Evolutionary conservation across 2,797 vertebrate genomes (phyloP), one percentile per base, ranked within the genome.

Genomic region (Chrysocyon brachyurus): DNA sequence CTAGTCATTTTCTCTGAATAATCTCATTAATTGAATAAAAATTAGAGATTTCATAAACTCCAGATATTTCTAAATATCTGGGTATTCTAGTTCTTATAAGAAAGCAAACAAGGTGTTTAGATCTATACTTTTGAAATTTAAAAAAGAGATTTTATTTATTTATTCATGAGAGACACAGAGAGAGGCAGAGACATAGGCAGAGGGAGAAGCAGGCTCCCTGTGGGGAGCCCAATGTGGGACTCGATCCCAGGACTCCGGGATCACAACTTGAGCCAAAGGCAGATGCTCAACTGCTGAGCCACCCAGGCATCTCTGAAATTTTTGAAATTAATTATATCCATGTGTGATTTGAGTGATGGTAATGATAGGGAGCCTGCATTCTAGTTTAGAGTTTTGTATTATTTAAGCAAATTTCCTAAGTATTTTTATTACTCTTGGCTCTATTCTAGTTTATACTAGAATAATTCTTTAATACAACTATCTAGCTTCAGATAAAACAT

Each of bases 11-110:
- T 89, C 40, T 92, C 15, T 78, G 72, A 14, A 90, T 78, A 36
- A 83, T 73, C 22, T 57, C 6, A 87, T 87, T 70, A 90, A 78
- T 87, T 96, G 11, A 56, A 11, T 86, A 82, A 93, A 93, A 85
- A 86, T 79, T 36, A 68, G 84, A 82, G 46, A 61, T 28, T 94
- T 22, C 54, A 4, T 66, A 77, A 73, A 33, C 33, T 83, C 57
- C 36, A 86, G 46, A 87, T 88, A 1, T 90, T 92, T 83, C 8
- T n/a, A 87, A 94, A 90, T 66, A 79, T 77, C n/a, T 72, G 14
- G 12, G 4, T 49, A 78, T 22, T 87, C 1, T 4, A 49, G 10
- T 49, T 72, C 54, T 28, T 61, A 4, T 24, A 84, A 90, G 24
- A 91, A 94, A 93, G 31, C 1, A 81, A 70, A 40, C 1, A 59